phyloP scores from a whole-genome alignment of 2,888 invertebrate genomes.

The Clanis bilineata region DNA sequence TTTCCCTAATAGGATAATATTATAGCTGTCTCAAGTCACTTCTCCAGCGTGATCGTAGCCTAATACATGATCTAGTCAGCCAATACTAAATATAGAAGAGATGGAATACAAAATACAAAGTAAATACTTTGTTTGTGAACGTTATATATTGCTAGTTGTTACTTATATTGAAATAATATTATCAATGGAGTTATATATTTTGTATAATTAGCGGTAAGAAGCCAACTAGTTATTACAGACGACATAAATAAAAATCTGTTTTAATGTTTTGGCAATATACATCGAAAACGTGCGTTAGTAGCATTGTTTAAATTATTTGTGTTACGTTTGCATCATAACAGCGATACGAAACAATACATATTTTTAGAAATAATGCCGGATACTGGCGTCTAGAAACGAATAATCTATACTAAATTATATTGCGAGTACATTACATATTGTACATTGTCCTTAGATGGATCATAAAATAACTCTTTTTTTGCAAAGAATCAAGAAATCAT shows the following conservation, averaged over 20 bases:
- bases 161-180: too few relatives aligned
- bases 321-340: conserved; percentile 6
- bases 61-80: too few relatives aligned
- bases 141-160: too few relatives aligned
- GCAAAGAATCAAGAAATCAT: too few relatives aligned
- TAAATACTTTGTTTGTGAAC: too few relatives aligned
- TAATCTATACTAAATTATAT: background rate
- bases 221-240: background rate
- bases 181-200: background rate
- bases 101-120: too few relatives aligned
- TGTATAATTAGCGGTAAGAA: background rate
- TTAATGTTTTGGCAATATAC: conserved; percentile 12
- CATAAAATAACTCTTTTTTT: too few relatives aligned
- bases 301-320: background rate
- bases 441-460: too few relatives aligned
- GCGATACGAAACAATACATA: background rate
- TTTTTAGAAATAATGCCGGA: background rate
- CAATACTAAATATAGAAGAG: too few relatives aligned
- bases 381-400: background rate
- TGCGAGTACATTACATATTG: background rate
- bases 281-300: conserved; percentile 10
- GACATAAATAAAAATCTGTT: background rate
- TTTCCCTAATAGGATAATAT: too few relatives aligned
- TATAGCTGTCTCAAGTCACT: too few relatives aligned
- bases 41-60: too few relatives aligned